These are phyloP conservation scores for Petrolisthes cinctipes DNA, from an alignment of 2,888 invertebrate genomes.

Conservation along the genomic window DNA sequence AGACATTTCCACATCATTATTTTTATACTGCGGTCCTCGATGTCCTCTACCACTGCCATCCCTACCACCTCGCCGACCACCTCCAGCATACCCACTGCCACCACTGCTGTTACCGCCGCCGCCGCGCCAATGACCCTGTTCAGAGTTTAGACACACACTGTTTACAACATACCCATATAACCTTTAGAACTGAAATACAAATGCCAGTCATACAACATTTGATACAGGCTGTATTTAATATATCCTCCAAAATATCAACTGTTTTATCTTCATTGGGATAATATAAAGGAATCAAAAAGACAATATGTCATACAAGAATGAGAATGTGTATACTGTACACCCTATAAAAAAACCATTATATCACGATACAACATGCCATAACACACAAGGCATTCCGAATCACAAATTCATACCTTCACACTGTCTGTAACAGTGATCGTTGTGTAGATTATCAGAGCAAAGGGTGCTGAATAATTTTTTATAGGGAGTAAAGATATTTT, in stretches of 20 bases:
- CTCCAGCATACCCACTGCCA: too few relatives aligned
- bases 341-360: too few relatives aligned
- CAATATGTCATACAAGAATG: too few relatives aligned
- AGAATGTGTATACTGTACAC: too few relatives aligned
- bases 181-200: neutral
- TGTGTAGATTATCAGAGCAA: too few relatives aligned
- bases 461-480: neutral
- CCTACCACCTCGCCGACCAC: conserved; percentile 6
- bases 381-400: neutral
- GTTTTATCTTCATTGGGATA: too few relatives aligned
- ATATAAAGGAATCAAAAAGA: too few relatives aligned
- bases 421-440: too few relatives aligned
- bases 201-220: neutral
- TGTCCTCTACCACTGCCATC: neutral
- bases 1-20: conserved; percentile 18
- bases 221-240: too few relatives aligned
- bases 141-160: neutral
- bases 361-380: too few relatives aligned
- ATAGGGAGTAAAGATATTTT: neutral
- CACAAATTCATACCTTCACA: too few relatives aligned
- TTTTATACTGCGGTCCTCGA: conserved; percentile 22
- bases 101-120: too few relatives aligned
- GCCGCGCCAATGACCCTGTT: conserved; percentile 35
- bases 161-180: neutral
- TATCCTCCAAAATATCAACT: neutral